Evolutionary conservation across 2,113 vertebrate species (phyloP).

Genomic region (Isurus oxyrinchus): DNA sequence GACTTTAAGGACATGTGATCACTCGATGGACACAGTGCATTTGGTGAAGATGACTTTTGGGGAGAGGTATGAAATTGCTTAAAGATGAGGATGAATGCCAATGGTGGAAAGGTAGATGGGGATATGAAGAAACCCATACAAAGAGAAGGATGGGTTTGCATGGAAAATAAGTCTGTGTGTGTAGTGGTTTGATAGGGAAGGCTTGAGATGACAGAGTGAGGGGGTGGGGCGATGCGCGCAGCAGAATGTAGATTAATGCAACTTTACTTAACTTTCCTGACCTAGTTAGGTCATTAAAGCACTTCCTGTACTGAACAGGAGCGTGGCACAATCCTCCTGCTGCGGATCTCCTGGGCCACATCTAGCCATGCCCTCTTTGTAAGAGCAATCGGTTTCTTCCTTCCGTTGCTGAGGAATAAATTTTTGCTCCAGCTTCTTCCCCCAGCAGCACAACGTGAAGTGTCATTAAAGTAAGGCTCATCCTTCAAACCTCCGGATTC

Average conservation of each 20-base stretch:
- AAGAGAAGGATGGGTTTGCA: too few relatives aligned
- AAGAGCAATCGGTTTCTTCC: background rate
- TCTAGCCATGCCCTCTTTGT: background rate
- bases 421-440: background rate
- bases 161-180: too few relatives aligned
- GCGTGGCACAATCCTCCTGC: background rate
- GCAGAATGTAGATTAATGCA: background rate
- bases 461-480: background rate
- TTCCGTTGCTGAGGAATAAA: background rate
- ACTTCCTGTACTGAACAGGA: background rate
- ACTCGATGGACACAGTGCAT: too few relatives aligned
- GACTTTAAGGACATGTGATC: too few relatives aligned
- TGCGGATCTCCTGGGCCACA: background rate
- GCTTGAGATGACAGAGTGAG: background rate
- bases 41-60: too few relatives aligned
- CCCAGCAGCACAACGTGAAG: background rate
- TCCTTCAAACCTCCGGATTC: background rate
- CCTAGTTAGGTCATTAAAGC: background rate
- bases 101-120: too few relatives aligned
- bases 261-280: background rate
- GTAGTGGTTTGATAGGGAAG: background rate
- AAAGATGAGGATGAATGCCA: too few relatives aligned
- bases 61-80: too few relatives aligned
- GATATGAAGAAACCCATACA: too few relatives aligned
- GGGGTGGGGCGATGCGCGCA: background rate